Percentiles rank a stretch among this genome's conserved stretches.
phyloP scores from a whole-genome alignment of 1,140 invertebrate genomes.

The Daktulosphaira vitifoliae region DNA sequence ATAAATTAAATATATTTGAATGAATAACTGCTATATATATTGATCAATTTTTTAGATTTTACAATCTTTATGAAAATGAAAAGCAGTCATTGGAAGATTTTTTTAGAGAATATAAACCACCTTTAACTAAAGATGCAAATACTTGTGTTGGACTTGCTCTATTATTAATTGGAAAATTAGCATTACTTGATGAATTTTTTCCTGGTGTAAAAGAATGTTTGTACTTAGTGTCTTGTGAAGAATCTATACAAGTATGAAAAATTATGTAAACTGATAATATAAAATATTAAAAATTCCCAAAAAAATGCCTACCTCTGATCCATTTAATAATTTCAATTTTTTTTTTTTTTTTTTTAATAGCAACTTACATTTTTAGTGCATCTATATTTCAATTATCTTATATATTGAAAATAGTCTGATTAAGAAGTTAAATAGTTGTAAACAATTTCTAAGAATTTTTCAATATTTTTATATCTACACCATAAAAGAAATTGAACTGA shows the following conservation, averaged over 20 bases:
- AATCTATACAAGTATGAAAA: conserved; percentile 62
- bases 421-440: too few species aligned
- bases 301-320: too few species aligned
- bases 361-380: too few species aligned
- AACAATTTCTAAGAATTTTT: too few species aligned
- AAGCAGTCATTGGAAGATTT: conserved; percentile 55
- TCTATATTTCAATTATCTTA: too few species aligned
- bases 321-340: too few species aligned
- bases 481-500: too few species aligned
- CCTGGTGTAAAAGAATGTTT: conserved; percentile 57
- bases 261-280: too few species aligned
- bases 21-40: neutral
- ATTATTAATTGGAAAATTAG: conserved; percentile 59
- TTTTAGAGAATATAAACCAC: conserved; percentile 63
- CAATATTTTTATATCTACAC: too few species aligned
- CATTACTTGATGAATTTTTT: conserved; percentile 46
- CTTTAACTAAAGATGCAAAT: conserved; percentile 65
- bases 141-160: conserved; percentile 81
- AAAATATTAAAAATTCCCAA: too few species aligned
- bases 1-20: neutral
- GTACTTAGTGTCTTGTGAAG: conserved; percentile 78
- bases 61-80: conserved; percentile 58
- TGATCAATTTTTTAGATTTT: conserved; percentile 51
- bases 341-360: too few species aligned
- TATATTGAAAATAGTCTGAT: too few species aligned